Conservation (phyloP, 2,888 invertebrate genomes). For the Parnassius glacialis region DNA sequence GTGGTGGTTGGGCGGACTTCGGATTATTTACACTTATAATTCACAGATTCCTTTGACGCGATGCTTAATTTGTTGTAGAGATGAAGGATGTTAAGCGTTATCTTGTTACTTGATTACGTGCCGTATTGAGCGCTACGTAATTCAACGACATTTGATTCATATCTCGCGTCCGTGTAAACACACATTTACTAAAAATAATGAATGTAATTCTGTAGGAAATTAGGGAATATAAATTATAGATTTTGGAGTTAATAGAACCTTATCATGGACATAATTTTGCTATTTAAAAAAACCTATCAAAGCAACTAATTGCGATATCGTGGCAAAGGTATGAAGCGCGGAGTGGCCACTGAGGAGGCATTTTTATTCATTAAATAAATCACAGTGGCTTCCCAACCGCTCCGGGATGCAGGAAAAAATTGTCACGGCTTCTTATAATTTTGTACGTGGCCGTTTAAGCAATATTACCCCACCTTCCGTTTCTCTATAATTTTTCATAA, state of each 20-base stretch:
- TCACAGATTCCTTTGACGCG: slow-evolving; percentile 64
- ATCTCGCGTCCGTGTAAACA: slow-evolving; percentile 1
- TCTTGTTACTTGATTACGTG: slow-evolving; percentile 57
- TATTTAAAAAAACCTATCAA: slow-evolving; percentile 56
- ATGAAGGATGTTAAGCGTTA: slow-evolving; percentile 49
- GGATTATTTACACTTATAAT: slow-evolving; percentile 81
- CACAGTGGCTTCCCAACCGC: slow-evolving; percentile 59
- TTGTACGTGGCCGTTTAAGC: slow-evolving; percentile 73
- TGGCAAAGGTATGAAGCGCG: slow-evolving; percentile 51
- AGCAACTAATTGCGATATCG: slow-evolving; percentile 70
- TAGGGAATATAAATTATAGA: slow-evolving; percentile 7
- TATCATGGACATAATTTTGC: slow-evolving; percentile 36
- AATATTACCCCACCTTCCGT: slow-evolving; percentile 59
- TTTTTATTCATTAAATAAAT: slow-evolving; percentile 81
- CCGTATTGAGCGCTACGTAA: slow-evolving; percentile 43
- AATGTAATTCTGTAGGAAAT: not conserved
- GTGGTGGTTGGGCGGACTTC: slow-evolving; percentile 74
- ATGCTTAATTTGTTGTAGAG: slow-evolving; percentile 65
- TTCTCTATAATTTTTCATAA: slow-evolving; percentile 74
- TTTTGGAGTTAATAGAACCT: slow-evolving; percentile 13
- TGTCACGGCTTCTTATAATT: slow-evolving; percentile 77
- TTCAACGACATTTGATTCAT: slow-evolving; percentile 31
- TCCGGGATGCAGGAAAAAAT: slow-evolving; percentile 69
- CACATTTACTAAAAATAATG: not conserved
- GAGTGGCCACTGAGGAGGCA: slow-evolving; percentile 51